Conservation (phyloP, 2,888 invertebrate genomes). For the Hirtodrosophila duncani region DNA sequence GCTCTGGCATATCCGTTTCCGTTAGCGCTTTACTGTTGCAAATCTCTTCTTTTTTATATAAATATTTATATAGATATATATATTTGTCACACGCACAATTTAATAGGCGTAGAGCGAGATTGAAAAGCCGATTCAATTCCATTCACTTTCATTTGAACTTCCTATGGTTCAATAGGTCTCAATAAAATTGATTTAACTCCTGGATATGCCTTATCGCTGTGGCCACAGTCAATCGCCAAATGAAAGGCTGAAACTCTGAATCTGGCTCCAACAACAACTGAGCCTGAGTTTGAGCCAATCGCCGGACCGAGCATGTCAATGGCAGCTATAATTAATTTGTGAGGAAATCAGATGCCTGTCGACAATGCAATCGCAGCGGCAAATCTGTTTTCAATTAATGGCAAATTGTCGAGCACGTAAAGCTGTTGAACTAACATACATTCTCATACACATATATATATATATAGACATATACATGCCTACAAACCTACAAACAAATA, state of each 20-base stretch:
- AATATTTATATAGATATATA: slow-evolving; percentile 9
- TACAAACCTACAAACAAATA: not conserved
- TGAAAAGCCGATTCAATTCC: not conserved
- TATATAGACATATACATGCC: no score
- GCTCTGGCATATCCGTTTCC: slow-evolving; percentile 54
- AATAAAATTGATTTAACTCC: slow-evolving; percentile 41
- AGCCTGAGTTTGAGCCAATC: no score
- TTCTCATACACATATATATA: no score
- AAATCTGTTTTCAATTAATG: slow-evolving; percentile 71
- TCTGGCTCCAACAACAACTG: no score
- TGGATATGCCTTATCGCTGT: slow-evolving; percentile 13
- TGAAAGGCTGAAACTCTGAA: not conserved
- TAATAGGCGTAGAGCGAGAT: slow-evolving; percentile 13
- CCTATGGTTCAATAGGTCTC: slow-evolving; percentile 30
- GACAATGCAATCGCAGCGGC: slow-evolving; percentile 65
- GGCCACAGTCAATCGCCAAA: slow-evolving; percentile 2
- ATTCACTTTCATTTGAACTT: slow-evolving; percentile 32
- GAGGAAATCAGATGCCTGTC: slow-evolving; percentile 63
- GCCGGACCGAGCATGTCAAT: slow-evolving; percentile 37
- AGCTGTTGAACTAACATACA: slow-evolving; percentile 26
- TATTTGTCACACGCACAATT: slow-evolving; percentile 25
- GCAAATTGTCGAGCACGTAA: slow-evolving; percentile 61
- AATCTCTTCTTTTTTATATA: slow-evolving; percentile 10
- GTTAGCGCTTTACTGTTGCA: slow-evolving; percentile 18
- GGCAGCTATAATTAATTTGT: slow-evolving; percentile 65